Conservation (phyloP, 30 jellyfish, hydroid and myxozoan species). For the Aurelia sp. region DNA sequence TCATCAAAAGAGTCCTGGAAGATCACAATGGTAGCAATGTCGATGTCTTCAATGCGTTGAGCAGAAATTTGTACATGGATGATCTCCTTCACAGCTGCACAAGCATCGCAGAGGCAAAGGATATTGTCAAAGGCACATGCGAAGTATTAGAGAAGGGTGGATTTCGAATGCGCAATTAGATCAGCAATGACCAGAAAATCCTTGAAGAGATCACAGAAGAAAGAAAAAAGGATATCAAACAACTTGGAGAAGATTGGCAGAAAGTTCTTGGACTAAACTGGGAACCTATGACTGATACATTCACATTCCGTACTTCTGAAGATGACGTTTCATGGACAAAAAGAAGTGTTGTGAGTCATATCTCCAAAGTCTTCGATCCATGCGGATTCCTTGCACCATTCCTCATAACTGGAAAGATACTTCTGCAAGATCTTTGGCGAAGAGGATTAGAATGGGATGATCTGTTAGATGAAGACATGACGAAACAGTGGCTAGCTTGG, state of each 20-base stretch:
- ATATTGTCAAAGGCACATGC: conserved; percentile 53
- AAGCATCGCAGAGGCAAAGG: conserved; percentile 45
- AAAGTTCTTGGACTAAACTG: conserved; percentile 1
- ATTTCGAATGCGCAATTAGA: conserved; percentile 47
- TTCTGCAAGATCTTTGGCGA: conserved; percentile 42
- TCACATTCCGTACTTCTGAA: conserved; percentile 45
- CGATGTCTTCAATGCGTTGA: conserved; percentile 29
- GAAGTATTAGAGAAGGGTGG: conserved; percentile 40
- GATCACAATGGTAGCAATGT: conserved; percentile 35
- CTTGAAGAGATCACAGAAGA: conserved; percentile 46
- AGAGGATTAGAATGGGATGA: conserved; percentile 62
- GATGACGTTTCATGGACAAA: conserved; percentile 43
- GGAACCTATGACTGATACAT: conserved; percentile 22
- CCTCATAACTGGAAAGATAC: conserved; percentile 19
- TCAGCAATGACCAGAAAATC: conserved; percentile 32
- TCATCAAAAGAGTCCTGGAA: conserved; percentile 43
- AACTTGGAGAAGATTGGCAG: conserved; percentile 54
- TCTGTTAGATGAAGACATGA: conserved; percentile 35
- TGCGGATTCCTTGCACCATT: conserved; percentile 57
- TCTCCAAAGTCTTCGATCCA: conserved; percentile 63
- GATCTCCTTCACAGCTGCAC: conserved; percentile 59
- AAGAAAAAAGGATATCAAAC: conserved; percentile 33
- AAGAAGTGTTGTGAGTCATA: conserved; percentile 28
- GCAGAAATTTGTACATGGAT: conserved; percentile 45
- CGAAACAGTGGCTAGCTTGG: conserved; percentile 36